Evolutionary conservation across 2,113 vertebrate species (phyloP).

Genomic region (Ploceus nigricollis): DNA sequence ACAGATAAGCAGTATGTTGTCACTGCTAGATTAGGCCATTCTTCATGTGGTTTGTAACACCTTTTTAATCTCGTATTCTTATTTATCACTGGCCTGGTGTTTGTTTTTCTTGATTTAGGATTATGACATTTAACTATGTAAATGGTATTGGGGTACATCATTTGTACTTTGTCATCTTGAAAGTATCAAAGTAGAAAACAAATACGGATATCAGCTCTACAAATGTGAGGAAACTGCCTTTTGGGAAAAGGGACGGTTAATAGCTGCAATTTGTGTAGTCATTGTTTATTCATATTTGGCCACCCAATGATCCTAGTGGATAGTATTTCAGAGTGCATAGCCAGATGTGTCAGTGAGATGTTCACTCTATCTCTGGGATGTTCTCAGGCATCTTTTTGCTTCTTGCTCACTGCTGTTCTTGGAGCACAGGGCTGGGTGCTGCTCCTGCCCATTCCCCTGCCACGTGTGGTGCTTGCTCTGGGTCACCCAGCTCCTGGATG

Average conservation of each 20-base stretch:
- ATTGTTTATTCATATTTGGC: neutral
- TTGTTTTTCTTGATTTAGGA: neutral
- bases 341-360: neutral
- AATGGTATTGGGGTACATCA: neutral
- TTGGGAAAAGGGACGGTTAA: neutral
- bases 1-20: neutral
- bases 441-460: fast-evolving
- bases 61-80: neutral
- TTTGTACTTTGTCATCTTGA: neutral
- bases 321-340: neutral
- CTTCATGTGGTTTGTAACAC: neutral
- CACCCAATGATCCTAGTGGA: neutral
- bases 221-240: neutral
- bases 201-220: neutral
- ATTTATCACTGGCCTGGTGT: neutral
- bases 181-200: neutral
- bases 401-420: neutral
- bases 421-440: neutral
- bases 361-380: neutral
- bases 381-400: neutral
- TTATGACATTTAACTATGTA: neutral
- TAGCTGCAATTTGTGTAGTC: neutral
- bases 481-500: neutral
- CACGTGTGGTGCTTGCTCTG: fast-evolving
- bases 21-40: neutral